phyloP scores from a whole-genome alignment of 53 echinoderm and acorn worm genomes.

The Zoroaster sp. region DNA sequence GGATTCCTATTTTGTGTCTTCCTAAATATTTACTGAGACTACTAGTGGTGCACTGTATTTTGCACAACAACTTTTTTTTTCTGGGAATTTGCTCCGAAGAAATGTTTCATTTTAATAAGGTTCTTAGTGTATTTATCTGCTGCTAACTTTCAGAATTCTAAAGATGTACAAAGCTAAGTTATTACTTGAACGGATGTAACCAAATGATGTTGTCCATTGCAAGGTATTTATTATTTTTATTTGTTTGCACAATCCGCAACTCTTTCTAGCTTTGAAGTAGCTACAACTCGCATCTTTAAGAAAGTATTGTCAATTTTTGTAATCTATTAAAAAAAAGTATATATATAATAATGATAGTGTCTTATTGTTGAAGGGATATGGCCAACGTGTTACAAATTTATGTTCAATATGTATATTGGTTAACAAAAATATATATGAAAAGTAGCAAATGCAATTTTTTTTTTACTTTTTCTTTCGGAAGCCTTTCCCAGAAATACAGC shows the following conservation, averaged over 20 bases:
- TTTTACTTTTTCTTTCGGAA: too few relatives aligned
- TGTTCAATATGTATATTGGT: background rate
- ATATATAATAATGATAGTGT: background rate
- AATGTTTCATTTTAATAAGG: background rate
- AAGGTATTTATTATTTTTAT: background rate
- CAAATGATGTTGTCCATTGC: background rate
- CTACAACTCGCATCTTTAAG: background rate
- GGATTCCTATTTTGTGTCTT: too few relatives aligned
- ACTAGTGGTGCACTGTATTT: too few relatives aligned
- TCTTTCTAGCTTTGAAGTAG: background rate
- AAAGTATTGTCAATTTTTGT: background rate
- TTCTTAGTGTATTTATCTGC: background rate
- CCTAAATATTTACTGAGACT: too few relatives aligned
- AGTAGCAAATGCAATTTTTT: too few relatives aligned
- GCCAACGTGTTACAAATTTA: background rate
- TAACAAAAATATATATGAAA: too few relatives aligned
- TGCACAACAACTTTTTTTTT: too few relatives aligned
- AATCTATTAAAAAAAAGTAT: background rate
- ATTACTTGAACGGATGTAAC: constrained; percentile 35
- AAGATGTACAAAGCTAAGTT: constrained; percentile 12
- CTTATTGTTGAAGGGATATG: background rate
- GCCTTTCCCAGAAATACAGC: too few relatives aligned
- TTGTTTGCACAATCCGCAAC: background rate
- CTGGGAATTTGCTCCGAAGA: background rate
- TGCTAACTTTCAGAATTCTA: background rate